These are phyloP conservation scores for Corythaeola cristata DNA, from an alignment of 2,113 vertebrate genomes.

Conservation along the genomic window DNA sequence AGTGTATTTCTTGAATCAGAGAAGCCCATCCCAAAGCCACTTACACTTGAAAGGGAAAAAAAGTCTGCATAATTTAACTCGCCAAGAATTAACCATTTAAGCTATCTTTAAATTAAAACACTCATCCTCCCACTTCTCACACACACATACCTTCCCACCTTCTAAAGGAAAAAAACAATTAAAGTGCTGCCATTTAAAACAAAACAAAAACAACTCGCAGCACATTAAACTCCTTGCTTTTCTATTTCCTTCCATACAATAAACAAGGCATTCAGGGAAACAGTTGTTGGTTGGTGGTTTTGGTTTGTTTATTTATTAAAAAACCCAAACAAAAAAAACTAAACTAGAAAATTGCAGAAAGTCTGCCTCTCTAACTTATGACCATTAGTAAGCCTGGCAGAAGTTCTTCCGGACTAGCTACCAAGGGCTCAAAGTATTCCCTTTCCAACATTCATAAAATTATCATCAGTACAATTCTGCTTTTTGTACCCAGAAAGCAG, in stretches of 20 bases:
- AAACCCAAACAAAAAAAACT: no score
- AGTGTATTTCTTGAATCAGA: background rate
- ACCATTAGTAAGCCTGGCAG: background rate
- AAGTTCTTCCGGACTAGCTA: background rate
- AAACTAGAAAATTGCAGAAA: background rate
- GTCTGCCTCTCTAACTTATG: background rate
- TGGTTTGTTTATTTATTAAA: no score
- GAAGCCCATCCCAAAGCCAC: background rate
- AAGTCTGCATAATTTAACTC: background rate
- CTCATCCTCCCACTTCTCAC: background rate
- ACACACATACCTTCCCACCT: background rate
- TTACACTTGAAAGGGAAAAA: background rate
- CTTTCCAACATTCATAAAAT: background rate
- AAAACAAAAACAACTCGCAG: background rate
- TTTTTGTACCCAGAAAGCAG: background rate
- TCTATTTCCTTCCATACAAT: background rate
- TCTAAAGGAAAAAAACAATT: background rate
- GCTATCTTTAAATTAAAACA: background rate
- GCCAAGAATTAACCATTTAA: background rate
- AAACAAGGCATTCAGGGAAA: background rate
- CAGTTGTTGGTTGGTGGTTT: no score
- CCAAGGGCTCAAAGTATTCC: background rate
- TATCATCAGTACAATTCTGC: background rate
- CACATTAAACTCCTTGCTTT: background rate
- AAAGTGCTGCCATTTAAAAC: background rate